Evolutionary conservation across 2,888 invertebrate genomes (phyloP), one percentile per base, ranked within the genome.

Genomic region (Pterostichus niger): DNA sequence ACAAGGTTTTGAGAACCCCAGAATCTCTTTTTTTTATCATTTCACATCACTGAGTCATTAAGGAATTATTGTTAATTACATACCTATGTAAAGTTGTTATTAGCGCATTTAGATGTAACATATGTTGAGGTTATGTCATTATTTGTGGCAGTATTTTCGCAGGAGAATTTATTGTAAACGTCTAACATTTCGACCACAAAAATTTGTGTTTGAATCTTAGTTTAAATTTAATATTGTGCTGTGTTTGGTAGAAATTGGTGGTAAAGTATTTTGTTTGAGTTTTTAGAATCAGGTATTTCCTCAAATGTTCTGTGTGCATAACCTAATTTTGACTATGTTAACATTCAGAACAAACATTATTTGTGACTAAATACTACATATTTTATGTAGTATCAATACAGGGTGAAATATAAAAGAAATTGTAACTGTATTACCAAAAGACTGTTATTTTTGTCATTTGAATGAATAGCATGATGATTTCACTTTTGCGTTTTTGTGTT

Each of bases 401-500:
- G 82, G 82, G 82, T 82, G 82, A 82, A 82, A 75, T 82, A 52
- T 68, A 82, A 82, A 73, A 82, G 75, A 82, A 75, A 75, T 82
- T 73, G 82, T 81, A 81, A 81, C 71, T 81, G 71, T 82, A 82
- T 82, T 82, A 82, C 73, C 75, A 82, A 73, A 82, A 82, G 82
- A 82, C 82, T 82, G 82, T 82, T 82, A 82, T 82, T 82, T 81
- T 82, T 82, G 82, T 82, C 82, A 82, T 82, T 80, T 61, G 59
- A 82, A 82, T 82, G 82, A 82, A 82, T 75, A 82, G 82, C 56
- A 81, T 73, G 35, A 82, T 82, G 13, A 73, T 82, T 61, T 75
- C 6, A 75, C 56, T 61, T 24, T 24, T 82, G 46, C 59, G 73
- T 82, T 82, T 80, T 71, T 82, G 75, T 82, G 81, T 82, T 75